Evolutionary conservation across 2,113 vertebrate species (phyloP).

Genomic region (Antigone vipio): DNA sequence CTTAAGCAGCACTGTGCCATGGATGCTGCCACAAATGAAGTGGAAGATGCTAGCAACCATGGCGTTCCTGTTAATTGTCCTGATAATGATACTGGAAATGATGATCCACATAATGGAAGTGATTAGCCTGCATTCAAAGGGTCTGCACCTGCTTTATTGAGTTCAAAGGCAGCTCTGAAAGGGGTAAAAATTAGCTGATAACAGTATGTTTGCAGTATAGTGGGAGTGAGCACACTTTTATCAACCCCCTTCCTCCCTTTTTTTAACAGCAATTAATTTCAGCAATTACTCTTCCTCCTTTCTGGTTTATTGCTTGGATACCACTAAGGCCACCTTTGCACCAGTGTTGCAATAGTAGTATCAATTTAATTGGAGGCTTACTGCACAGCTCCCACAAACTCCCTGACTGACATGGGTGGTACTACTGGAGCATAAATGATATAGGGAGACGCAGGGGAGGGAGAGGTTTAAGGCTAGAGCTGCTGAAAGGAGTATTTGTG

Average conservation of each 20-base stretch:
- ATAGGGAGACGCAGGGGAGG: not conserved
- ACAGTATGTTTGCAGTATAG: not conserved
- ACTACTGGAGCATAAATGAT: not conserved
- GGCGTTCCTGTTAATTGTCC: not conserved
- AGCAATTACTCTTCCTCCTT: not conserved
- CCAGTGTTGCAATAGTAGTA: not conserved
- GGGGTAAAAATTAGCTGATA: not conserved
- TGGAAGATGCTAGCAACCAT: not conserved
- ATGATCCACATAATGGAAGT: not conserved
- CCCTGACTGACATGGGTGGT: not conserved
- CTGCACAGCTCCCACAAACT: not conserved
- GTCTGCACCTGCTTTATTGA: not conserved
- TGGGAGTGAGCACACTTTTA: not conserved
- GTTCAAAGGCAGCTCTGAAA: not conserved
- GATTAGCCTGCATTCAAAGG: not conserved
- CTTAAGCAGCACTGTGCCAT: not conserved
- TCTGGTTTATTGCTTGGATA: not conserved
- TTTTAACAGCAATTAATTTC: conserved; percentile 3
- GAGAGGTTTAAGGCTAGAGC: not conserved
- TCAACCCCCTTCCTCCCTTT: accelerated
- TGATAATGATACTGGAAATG: not conserved
- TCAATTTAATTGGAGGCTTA: not conserved
- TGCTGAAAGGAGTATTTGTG: not conserved
- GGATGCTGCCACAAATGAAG: not conserved
- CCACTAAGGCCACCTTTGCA: not conserved